phyloP scores from a whole-genome alignment of 1,140 invertebrate genomes.

The Achatina immaculata region DNA sequence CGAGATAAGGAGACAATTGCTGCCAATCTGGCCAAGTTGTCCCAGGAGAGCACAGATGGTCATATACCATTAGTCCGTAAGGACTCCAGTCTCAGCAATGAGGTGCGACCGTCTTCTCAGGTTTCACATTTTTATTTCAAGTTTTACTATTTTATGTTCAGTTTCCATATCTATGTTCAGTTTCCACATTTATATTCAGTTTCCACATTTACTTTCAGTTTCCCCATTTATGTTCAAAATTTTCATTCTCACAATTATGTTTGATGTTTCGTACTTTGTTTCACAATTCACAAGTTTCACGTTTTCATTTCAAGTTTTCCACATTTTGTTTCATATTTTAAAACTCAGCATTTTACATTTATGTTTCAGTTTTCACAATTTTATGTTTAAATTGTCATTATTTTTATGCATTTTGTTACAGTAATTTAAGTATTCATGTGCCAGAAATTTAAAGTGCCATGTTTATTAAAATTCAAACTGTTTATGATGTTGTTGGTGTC shows the following conservation, averaged over 20 bases:
- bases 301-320: not conserved
- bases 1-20: slow-evolving; percentile 81
- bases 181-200: not conserved
- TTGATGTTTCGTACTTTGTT: too few species aligned
- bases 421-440: too few species aligned
- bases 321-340: not conserved
- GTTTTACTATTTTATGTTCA: not conserved
- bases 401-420: too few species aligned
- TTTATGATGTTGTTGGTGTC: too few species aligned
- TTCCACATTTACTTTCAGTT: not conserved
- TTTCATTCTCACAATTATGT: not conserved
- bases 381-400: not conserved
- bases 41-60: slow-evolving; percentile 74
- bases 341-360: not conserved
- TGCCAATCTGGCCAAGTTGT: slow-evolving; percentile 75
- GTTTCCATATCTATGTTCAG: not conserved
- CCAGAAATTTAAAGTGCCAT: too few species aligned
- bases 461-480: too few species aligned
- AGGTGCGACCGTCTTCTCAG: slow-evolving; percentile 66
- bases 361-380: not conserved
- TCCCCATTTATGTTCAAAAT: not conserved
- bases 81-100: slow-evolving; percentile 75
- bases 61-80: slow-evolving; percentile 71
- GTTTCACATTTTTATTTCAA: slow-evolving; percentile 12
- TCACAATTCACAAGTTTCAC: too few species aligned